Percentiles rank a stretch among this genome's conserved stretches.
These are phyloP conservation scores for Dendrocincla tyrannina DNA, from an alignment of 2,797 vertebrate genomes.

Conservation along the genomic window DNA sequence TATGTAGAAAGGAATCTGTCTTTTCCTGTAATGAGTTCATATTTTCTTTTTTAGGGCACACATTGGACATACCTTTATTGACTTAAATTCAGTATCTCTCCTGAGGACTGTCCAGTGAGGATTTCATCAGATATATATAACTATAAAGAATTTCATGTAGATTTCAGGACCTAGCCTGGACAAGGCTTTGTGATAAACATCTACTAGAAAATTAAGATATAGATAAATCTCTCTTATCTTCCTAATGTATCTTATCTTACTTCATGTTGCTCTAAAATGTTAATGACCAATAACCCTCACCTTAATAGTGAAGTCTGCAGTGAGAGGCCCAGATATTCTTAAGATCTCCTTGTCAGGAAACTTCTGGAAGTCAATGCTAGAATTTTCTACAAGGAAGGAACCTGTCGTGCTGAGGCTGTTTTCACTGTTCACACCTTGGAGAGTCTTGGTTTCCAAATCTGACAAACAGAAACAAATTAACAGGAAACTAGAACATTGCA, in stretches of 20 bases:
- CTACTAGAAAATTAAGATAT: background rate
- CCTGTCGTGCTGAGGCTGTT: slow-evolving; percentile 82
- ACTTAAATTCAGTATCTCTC: background rate
- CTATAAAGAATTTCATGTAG: background rate
- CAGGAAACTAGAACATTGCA: background rate
- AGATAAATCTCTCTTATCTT: background rate
- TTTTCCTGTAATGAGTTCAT: background rate
- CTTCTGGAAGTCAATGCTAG: slow-evolving; percentile 91
- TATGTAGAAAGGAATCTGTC: background rate
- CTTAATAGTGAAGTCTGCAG: slow-evolving; percentile 93
- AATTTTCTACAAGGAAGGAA: slow-evolving; percentile 89
- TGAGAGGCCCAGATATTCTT: slow-evolving; percentile 88
- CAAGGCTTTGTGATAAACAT: background rate
- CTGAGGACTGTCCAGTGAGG: background rate
- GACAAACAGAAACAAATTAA: slow-evolving; percentile 43
- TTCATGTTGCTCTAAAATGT: background rate
- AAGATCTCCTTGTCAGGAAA: slow-evolving; percentile 92
- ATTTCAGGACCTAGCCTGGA: background rate
- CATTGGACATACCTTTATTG: background rate
- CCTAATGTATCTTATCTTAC: background rate
- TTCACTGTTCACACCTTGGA: slow-evolving; percentile 87
- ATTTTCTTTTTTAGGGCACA: background rate
- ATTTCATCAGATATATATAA: background rate
- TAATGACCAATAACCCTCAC: slow-evolving; percentile 72
- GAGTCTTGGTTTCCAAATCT: slow-evolving; percentile 94